Base-by-base conservation (phyloP, 2,888 invertebrate genomes). In the Emmelina monodactyla region DNA sequence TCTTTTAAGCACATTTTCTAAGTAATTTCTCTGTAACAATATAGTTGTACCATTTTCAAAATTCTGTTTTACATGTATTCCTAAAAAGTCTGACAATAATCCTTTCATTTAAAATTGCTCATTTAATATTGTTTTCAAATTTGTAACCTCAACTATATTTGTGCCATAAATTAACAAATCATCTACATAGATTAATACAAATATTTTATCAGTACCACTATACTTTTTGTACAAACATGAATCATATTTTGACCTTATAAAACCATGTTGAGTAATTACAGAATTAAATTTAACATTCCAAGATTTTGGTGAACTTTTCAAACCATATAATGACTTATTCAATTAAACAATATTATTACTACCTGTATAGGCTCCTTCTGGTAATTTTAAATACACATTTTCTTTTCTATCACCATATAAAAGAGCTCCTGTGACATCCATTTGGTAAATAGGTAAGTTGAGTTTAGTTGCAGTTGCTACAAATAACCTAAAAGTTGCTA, bases 341-440 rank as follows among this genome's bases (percentile, higher is more conserved):
- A 44, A 29, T 16, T 42, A 40, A 15, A 38, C 37, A 31, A 42
- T 35, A 25, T 37, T 39, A 25, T 36, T 34, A 16, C 37, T 15
- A 7, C 28, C 31, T 15, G 16, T 7, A 28, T 38, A 40, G 12
- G 39, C 42, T 1, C 42, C 41, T 22, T 46, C 44, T 32, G 46
- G 46, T 22, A 43, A 42, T 14, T n/a, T 34, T 2, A 46, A 10
- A 22, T 37, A 44, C 1, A 46, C 42, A 34, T 29, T 19, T 30
- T 41, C 42, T 22, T 41, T 28, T 7, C 42, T 39, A 1, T 41
- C 35, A n/a, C 43, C 42, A 40, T 45, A 42, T 4, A 38, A 11
- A 29, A 42, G 40, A 5, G 39, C 40, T 14, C 39, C 39, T 12
- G 32, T 45, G 3, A 38, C 41, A 39, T 45, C 47, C 44, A 46